phyloP scores from a whole-genome alignment of 2,113 vertebrate species.

The Nymphicus hollandicus region DNA sequence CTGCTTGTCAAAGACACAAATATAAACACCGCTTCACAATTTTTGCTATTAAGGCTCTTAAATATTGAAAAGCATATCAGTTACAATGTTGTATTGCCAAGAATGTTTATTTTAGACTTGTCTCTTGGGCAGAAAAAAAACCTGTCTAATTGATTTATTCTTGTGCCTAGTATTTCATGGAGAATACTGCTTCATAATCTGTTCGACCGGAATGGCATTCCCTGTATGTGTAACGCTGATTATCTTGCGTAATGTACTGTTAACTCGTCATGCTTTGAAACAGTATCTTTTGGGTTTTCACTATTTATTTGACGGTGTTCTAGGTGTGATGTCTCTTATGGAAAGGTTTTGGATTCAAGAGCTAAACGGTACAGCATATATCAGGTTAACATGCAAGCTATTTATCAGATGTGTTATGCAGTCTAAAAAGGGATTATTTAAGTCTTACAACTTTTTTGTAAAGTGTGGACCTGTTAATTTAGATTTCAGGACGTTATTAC shows the following conservation, averaged over 20 bases:
- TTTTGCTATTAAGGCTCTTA: slow-evolving; percentile 67
- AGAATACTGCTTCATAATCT: slow-evolving; percentile 60
- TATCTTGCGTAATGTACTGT: slow-evolving; percentile 63
- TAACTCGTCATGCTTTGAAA: slow-evolving; percentile 62
- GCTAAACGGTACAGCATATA: slow-evolving; percentile 15
- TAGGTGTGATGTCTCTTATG: slow-evolving; percentile 1
- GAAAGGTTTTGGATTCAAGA: slow-evolving; percentile 35
- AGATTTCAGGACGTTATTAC: neutral
- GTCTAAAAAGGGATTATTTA: slow-evolving; percentile 60
- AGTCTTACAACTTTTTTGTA: slow-evolving; percentile 29
- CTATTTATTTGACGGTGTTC: slow-evolving; percentile 72
- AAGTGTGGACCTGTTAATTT: slow-evolving; percentile 17
- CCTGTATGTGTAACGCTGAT: slow-evolving; percentile 59
- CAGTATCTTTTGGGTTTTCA: slow-evolving; percentile 31
- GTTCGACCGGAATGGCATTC: slow-evolving; percentile 54
- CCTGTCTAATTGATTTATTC: slow-evolving; percentile 65
- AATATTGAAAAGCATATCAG: slow-evolving; percentile 66
- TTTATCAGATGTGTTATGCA: slow-evolving; percentile 51
- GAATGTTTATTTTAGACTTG: slow-evolving; percentile 67
- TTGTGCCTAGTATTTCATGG: slow-evolving; percentile 69
- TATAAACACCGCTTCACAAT: slow-evolving; percentile 66
- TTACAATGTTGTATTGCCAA: slow-evolving; percentile 75
- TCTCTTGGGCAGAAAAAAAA: slow-evolving; percentile 58
- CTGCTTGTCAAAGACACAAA: slow-evolving; percentile 67
- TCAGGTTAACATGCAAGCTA: slow-evolving; percentile 29